These are phyloP conservation scores for Philonicus albiceps DNA, from an alignment of 2,888 invertebrate genomes.

Conservation along the genomic window DNA sequence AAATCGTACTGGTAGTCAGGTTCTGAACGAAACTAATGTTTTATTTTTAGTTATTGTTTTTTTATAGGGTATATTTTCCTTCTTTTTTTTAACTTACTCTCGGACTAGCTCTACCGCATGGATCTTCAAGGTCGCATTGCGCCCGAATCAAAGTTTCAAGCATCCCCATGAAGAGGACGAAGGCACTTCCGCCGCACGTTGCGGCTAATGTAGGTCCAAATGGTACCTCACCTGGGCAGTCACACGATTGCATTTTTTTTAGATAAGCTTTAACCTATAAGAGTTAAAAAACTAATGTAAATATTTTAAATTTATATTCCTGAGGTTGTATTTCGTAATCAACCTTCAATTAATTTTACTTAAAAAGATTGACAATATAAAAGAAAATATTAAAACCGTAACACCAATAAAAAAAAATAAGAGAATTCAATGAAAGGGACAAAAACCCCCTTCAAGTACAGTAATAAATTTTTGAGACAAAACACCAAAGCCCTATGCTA, in stretches of 20 bases:
- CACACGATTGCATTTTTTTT: conserved; percentile 67
- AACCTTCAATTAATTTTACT: too few species aligned
- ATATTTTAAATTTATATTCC: not conserved
- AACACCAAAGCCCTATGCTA: too few species aligned
- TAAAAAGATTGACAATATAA: too few species aligned
- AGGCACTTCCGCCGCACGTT: conserved; percentile 84
- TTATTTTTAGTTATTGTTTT: not conserved
- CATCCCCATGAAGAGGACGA: conserved; percentile 90
- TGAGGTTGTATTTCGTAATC: not conserved
- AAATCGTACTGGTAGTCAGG: conserved; percentile 63
- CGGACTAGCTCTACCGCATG: conserved; percentile 77
- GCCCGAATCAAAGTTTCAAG: conserved; percentile 85
- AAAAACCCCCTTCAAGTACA: too few species aligned
- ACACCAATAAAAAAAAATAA: too few species aligned
- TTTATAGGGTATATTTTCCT: not conserved
- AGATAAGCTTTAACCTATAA: not conserved
- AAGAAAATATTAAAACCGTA: too few species aligned
- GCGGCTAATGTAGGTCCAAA: conserved; percentile 82
- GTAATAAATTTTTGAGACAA: too few species aligned
- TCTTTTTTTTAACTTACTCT: conserved; percentile 53
- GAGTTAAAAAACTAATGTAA: not conserved
- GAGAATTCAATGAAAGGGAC: too few species aligned
- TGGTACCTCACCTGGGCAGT: conserved; percentile 80
- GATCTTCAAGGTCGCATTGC: conserved; percentile 88
- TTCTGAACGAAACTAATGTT: conserved; percentile 62